These are phyloP conservation scores for Platycercus adscitus DNA, from an alignment of 2,113 vertebrate species.

Conservation along the genomic window DNA sequence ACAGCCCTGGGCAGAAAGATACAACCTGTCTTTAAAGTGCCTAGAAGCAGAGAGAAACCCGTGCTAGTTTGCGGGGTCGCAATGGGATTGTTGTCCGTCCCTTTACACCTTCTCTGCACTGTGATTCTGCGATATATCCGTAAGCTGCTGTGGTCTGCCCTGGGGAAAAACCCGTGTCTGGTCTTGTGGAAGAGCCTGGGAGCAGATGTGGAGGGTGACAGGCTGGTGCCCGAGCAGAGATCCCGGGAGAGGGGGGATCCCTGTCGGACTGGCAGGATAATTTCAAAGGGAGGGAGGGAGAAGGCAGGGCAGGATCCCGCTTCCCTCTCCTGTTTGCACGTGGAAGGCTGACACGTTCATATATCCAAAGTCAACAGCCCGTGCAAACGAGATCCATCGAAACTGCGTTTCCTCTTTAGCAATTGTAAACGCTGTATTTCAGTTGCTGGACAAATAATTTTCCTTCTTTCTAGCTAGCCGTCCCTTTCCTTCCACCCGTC, in stretches of 20 bases:
- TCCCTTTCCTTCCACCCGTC: not conserved
- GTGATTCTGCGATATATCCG: accelerated
- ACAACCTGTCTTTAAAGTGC: not conserved
- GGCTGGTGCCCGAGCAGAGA: not conserved
- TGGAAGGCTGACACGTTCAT: not conserved
- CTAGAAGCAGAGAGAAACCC: not conserved
- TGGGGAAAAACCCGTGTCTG: not conserved
- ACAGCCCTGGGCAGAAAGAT: not conserved
- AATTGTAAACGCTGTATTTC: not conserved
- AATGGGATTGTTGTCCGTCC: accelerated
- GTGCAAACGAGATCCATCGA: accelerated
- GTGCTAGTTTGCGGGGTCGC: not conserved
- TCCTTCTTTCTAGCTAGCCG: not conserved
- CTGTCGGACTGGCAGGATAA: not conserved
- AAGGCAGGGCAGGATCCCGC: not conserved
- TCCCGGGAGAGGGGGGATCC: not conserved
- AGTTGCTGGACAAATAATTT: not conserved
- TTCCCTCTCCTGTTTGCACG: not conserved
- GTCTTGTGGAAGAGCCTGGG: not conserved
- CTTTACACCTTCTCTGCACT: not conserved
- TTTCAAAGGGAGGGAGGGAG: not conserved
- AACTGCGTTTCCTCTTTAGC: not conserved
- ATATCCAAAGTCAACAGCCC: not conserved
- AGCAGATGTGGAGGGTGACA: not conserved
- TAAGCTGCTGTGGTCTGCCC: not conserved